These are phyloP conservation scores for Heteromormyrus szaboi DNA, from an alignment of 2,797 vertebrate species.

Conservation along the genomic window DNA sequence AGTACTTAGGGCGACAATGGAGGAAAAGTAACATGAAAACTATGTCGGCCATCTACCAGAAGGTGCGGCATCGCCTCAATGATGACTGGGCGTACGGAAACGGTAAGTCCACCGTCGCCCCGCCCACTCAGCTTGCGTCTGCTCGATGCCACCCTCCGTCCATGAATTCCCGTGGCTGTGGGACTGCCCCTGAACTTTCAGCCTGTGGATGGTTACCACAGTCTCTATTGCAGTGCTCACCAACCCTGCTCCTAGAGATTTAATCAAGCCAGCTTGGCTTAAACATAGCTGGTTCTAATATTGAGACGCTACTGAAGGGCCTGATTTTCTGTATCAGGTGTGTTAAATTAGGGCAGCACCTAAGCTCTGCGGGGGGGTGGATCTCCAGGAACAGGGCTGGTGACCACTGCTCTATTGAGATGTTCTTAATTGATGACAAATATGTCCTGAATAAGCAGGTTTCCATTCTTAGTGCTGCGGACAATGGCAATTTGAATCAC, in stretches of 20 bases:
- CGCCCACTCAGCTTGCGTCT: background rate
- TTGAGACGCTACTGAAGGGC: background rate
- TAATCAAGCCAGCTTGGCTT: background rate
- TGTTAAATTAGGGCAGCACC: background rate
- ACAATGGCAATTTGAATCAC: background rate
- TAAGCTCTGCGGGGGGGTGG: background rate
- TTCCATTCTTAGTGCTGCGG: background rate
- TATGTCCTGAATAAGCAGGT: background rate
- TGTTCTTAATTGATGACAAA: background rate
- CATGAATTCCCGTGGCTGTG: background rate
- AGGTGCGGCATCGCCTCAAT: constrained; percentile 89
- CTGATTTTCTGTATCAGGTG: background rate
- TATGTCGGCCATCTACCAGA: constrained; percentile 97
- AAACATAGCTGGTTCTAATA: background rate
- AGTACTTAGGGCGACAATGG: constrained; percentile 93
- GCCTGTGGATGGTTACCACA: background rate
- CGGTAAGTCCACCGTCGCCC: constrained; percentile 57
- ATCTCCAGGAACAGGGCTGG: background rate
- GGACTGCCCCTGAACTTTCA: background rate
- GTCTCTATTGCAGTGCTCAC: background rate
- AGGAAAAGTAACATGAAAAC: constrained; percentile 99
- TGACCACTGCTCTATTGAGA: background rate
- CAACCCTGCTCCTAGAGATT: background rate
- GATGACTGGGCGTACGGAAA: constrained; percentile 96
- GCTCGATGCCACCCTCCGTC: background rate